These are phyloP conservation scores for Rhynchotus rufescens DNA, from an alignment of 2,797 vertebrate species.

Conservation along the genomic window DNA sequence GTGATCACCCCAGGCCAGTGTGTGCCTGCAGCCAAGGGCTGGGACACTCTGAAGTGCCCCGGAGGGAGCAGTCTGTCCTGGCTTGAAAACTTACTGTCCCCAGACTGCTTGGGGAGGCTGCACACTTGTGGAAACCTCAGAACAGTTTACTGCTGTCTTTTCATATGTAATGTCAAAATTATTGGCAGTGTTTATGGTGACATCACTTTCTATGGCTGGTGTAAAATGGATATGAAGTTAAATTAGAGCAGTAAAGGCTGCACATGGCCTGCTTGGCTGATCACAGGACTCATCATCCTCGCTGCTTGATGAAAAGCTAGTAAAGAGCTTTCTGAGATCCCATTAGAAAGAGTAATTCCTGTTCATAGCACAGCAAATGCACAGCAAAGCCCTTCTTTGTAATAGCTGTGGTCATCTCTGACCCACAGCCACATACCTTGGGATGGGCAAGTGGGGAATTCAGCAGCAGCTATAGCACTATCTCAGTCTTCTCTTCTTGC, in stretches of 20 bases:
- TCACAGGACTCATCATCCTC: background rate
- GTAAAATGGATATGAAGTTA: constrained; percentile 72
- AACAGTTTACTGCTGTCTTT: constrained; percentile 56
- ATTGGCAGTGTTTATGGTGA: constrained; percentile 64
- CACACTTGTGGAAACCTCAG: background rate
- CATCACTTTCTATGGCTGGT: constrained; percentile 72
- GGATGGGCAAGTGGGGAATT: background rate
- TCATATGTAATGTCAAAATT: constrained; percentile 57
- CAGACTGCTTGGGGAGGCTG: background rate
- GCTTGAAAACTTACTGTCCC: background rate
- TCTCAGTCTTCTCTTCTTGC: background rate
- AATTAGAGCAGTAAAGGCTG: constrained; percentile 68
- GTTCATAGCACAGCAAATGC: background rate
- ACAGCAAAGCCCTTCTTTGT: background rate
- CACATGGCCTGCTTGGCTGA: constrained; percentile 66
- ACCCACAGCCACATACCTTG: background rate
- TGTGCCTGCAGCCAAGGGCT: background rate
- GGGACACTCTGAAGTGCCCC: background rate
- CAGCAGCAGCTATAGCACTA: background rate
- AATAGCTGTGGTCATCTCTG: accelerated
- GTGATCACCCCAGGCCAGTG: background rate
- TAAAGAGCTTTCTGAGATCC: background rate
- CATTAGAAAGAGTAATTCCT: background rate
- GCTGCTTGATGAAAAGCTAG: background rate
- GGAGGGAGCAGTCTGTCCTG: background rate